Percentiles rank a stretch among this genome's conserved stretches.
Conservation (phyloP, 2,797 vertebrate species). For the Potorous gilbertii region DNA sequence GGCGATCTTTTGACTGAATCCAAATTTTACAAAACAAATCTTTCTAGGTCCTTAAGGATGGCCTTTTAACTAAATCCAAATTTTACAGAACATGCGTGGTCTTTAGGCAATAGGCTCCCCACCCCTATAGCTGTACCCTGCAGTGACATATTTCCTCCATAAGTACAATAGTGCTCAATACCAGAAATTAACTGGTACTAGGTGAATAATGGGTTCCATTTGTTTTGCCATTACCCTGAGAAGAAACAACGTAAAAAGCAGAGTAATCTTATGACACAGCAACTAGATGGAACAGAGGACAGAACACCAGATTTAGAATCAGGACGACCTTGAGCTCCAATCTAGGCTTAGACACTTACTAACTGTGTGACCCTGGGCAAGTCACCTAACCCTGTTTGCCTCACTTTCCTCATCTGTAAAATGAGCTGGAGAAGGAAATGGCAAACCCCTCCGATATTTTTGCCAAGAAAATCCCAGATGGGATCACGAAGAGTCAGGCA, state of each 20-base stretch:
- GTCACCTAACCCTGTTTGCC: background rate
- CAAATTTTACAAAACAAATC: background rate
- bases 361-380: background rate
- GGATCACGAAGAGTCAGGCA: background rate
- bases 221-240: slow-evolving; percentile 25
- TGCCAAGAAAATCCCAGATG: background rate
- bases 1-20: background rate
- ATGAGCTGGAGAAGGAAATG: background rate
- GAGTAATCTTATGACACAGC: background rate
- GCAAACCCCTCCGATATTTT: background rate
- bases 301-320: background rate
- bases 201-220: slow-evolving; percentile 32
- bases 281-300: background rate
- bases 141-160: slow-evolving; percentile 32
- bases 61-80: too few species aligned
- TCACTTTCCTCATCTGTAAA: background rate
- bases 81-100: too few species aligned
- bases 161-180: background rate
- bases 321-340: background rate
- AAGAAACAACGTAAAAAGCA: slow-evolving; percentile 37
- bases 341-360: background rate
- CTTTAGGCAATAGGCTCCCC: too few species aligned
- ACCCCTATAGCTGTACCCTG: background rate
- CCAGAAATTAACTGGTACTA: background rate
- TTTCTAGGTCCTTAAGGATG: too few species aligned